Evolutionary conservation across 2,888 invertebrate species (phyloP), one percentile per base, ranked within the genome.

Genomic region (Orthosia incerta): DNA sequence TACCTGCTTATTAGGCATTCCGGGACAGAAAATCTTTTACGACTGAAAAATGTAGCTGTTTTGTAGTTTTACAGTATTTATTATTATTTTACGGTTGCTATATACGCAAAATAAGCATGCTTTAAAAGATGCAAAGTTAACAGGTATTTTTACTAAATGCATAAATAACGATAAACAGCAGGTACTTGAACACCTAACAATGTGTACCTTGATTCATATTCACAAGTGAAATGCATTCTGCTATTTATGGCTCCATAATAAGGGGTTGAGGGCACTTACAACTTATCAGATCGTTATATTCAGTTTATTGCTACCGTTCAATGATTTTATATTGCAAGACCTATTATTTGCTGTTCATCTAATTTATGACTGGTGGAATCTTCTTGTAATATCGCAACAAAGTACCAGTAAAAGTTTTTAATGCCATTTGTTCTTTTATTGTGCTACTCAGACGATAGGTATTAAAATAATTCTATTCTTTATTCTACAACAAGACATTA

Each of bases 211-310:
- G 82, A 83, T 85, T 77, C 76, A 78, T 82, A 86, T 80, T 79
- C 80, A 76, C 76, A 86, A 82, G 82, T 83, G 72, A 82, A 83
- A 82, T 84, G 81, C 80, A 83, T 75, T 78, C 74, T 51, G 77
- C 86, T 90, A 88, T 89, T 91, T 89, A 89, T 84, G 87, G 82
- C 80, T 71, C 73, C 70, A 69, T 89, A 90, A 91, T 90, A 89
- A 90, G 87, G 74, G 88, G 87, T 83, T 81, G 82, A 79, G 83
- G 82, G 82, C 80, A 79, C 80, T 81, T 85, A 77, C 79, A 83
- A 82, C 78, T 84, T 89, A 90, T 90, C 89, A 87, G 88, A 90
- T 89, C 82, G 81, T 86, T 85, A 80, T 82, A 74, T 87, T 80
- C 74, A 88, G 85, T 89, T 89, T 89, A 89, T 87, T 85, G 80